Base-by-base conservation (phyloP, 2,888 invertebrate genomes). In the Catocala nupta region DNA sequence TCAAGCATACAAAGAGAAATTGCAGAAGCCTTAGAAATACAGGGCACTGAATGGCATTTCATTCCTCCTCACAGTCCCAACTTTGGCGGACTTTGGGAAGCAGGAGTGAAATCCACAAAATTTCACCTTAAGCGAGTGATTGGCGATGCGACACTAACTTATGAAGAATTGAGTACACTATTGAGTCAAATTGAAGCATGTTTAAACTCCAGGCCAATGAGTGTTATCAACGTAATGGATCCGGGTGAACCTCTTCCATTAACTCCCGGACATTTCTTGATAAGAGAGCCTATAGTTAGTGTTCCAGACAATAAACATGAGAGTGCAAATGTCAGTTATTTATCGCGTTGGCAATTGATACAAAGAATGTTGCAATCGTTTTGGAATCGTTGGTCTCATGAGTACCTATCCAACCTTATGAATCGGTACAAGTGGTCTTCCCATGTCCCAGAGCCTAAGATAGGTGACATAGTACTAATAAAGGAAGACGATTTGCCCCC, bases 281-380 rank as follows among this genome's bases (percentile, higher is more conserved):
- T 34, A 8, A 36, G 50, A 5, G 36, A 50, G 34, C 50, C 50
- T 1, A 11, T 50, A 5, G 7, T 50, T 5, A 11, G 12, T 50
- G 36, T 50, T 5, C 50, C 36, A 36, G 50, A 50, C n/a, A 11
- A n/a, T 36, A 34, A 6, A 10, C 36, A 50, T 50, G 50, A 34
- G 5, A 34, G 36, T 50, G 1, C 13, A 34, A 50, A 50, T 36
- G 10, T 50, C 4, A 50, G 34, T 13, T n/a, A 7, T 12, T 50
- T 50, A n/a, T n/a, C 50, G 7, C 50, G 50, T 50, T 50, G 50
- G 50, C 50, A 50, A 13, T 50, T 50, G 8, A n/a, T 50, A 0
- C 50, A 50, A 50, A 33, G 50, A n/a, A 25, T 25, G 25, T 25
- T 25, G 25, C 25, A 25, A 25, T 25, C 25, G 25, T 25, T 25